Evolutionary conservation across 1,140 invertebrate genomes (phyloP).

Genomic region (Tetranychus urticae): DNA sequence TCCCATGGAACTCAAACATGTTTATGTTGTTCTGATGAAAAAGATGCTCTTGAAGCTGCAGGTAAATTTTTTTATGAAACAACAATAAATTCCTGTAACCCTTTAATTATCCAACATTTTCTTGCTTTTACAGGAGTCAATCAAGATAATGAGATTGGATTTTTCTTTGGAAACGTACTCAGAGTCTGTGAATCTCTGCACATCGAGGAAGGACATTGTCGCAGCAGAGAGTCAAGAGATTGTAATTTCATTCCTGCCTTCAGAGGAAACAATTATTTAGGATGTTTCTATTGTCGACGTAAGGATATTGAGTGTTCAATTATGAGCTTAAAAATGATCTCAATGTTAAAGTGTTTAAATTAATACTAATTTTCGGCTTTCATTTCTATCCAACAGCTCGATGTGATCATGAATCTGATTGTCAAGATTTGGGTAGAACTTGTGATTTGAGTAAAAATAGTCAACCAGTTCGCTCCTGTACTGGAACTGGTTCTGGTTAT

Average conservation of each 20-base stretch:
- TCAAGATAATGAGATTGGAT: neutral
- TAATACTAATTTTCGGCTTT: neutral
- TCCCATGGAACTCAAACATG: neutral
- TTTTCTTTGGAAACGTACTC: neutral
- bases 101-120: neutral
- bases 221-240: neutral
- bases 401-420: neutral
- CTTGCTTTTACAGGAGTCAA: neutral
- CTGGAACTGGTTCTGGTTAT: neutral
- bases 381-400: neutral
- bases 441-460: neutral
- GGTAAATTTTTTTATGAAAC: neutral
- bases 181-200: neutral
- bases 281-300: neutral
- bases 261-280: neutral
- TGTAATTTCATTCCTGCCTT: neutral
- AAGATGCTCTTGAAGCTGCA: neutral
- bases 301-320: neutral
- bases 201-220: neutral
- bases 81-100: neutral
- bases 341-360: neutral
- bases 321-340: neutral
- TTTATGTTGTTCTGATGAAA: neutral
- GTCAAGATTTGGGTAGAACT: neutral
- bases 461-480: conserved; percentile 1